Evolutionary conservation across 1,140 invertebrate genomes (phyloP).

Genomic region (Drosophila rhopaloa): DNA sequence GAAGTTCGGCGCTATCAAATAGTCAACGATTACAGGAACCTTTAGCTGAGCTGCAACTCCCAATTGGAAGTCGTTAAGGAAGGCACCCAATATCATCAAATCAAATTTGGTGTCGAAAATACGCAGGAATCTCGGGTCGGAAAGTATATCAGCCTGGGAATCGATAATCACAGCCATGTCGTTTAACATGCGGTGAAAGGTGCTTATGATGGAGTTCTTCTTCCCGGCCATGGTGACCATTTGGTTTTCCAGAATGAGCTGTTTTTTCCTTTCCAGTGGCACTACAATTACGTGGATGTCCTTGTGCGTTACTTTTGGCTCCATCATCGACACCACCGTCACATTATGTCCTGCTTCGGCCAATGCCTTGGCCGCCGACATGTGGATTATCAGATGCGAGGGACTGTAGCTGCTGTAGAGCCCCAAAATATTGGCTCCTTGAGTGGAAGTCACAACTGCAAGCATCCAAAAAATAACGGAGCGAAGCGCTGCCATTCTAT

Average conservation of each 20-base stretch:
- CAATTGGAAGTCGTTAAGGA: too few relatives aligned
- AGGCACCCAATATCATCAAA: too few relatives aligned
- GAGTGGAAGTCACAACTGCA: slow-evolving; percentile 7
- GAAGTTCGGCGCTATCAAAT: too few relatives aligned
- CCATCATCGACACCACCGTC: slow-evolving; percentile 60
- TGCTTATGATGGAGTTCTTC: slow-evolving; percentile 39
- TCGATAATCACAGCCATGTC: slow-evolving; percentile 24
- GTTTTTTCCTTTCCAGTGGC: slow-evolving; percentile 46
- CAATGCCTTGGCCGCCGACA: slow-evolving; percentile 64
- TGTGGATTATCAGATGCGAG: slow-evolving; percentile 75
- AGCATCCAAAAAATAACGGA: slow-evolving; percentile 17
- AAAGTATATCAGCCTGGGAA: too few relatives aligned
- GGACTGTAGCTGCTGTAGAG: slow-evolving; percentile 71
- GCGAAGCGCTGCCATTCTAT: slow-evolving; percentile 8
- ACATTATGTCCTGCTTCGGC: slow-evolving; percentile 75
- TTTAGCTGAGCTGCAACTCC: too few relatives aligned
- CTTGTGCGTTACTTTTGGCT: slow-evolving; percentile 59
- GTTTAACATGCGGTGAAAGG: slow-evolving; percentile 40
- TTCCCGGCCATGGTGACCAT: slow-evolving; percentile 46
- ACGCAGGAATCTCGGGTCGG: too few relatives aligned
- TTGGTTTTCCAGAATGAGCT: slow-evolving; percentile 30
- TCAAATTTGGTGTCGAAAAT: too few relatives aligned
- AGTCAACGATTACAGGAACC: too few relatives aligned
- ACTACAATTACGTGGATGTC: slow-evolving; percentile 66
- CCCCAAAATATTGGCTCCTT: slow-evolving; percentile 71